A percentile compares a stretch with the other conserved stretches of the same genome.
Conservation (phyloP, 2,113 vertebrate species). For the Erpornis zantholeuca region DNA sequence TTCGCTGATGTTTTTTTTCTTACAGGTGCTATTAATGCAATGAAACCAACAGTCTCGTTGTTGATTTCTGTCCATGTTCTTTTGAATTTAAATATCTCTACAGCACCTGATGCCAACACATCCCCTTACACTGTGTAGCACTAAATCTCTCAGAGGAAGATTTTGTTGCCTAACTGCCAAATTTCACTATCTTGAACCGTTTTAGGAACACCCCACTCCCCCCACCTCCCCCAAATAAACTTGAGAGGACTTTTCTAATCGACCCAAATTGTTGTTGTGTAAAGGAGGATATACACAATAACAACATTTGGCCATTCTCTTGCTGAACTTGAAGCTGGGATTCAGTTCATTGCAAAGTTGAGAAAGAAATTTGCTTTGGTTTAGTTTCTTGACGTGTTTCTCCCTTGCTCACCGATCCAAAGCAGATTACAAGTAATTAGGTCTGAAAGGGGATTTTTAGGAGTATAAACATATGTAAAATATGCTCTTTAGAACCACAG, state of each 20-base stretch:
- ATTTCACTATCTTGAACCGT: not conserved
- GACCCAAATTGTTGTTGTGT: not conserved
- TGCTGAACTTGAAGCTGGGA: not conserved
- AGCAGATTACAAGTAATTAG: not conserved
- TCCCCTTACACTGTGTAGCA: not conserved
- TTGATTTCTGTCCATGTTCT: not conserved
- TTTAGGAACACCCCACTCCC: rapidly evolving
- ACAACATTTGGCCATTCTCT: not conserved
- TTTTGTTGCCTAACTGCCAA: not conserved
- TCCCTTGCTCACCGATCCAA: not conserved
- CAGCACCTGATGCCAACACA: not conserved
- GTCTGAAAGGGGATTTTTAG: not conserved
- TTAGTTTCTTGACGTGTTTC: not conserved
- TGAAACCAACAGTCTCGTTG: not conserved
- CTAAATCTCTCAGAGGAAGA: not conserved
- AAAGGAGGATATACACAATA: not conserved
- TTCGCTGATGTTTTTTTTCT: not conserved
- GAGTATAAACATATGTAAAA: not conserved
- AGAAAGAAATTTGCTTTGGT: not conserved
- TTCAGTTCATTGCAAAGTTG: not conserved
- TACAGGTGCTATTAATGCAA: not conserved
- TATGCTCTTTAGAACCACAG: not conserved
- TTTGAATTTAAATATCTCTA: not conserved
- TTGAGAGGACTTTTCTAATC: not conserved
- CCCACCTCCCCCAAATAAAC: rapidly evolving